These are phyloP conservation scores for Leptarthrus brevirostris DNA, from an alignment of 2,888 invertebrate species.

Conservation along the genomic window DNA sequence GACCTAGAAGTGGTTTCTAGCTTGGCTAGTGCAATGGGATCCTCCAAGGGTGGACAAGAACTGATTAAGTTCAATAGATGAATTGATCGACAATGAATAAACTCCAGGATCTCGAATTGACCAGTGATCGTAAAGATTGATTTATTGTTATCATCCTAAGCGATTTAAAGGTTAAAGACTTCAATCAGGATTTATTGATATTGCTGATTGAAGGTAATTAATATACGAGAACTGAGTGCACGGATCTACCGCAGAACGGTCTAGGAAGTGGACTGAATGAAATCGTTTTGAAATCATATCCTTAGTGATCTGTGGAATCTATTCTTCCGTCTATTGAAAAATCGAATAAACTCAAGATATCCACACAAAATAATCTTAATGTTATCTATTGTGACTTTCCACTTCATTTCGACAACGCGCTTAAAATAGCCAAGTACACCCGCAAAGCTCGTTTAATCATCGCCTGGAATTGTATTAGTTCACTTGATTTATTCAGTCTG, in stretches of 20 bases:
- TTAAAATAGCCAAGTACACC: no score
- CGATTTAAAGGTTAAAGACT: conserved; percentile 36
- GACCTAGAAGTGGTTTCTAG: neutral
- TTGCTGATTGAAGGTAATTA: conserved; percentile 29
- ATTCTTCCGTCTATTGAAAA: no score
- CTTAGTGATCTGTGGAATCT: no score
- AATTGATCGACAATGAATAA: conserved; percentile 38
- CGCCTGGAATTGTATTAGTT: no score
- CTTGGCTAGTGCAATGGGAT: neutral
- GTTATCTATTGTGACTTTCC: no score
- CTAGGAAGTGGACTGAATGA: no score
- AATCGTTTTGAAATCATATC: no score
- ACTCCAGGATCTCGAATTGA: conserved; percentile 22
- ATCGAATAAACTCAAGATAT: no score
- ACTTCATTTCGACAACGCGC: no score
- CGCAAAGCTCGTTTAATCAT: no score
- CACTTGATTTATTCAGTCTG: no score
- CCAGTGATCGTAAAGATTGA: conserved; percentile 23
- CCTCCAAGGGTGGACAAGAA: neutral
- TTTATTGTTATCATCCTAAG: conserved; percentile 27
- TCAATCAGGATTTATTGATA: conserved; percentile 42
- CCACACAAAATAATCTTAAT: no score
- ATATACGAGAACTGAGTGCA: neutral
- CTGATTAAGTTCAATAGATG: conserved; percentile 36
- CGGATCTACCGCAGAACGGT: conserved; percentile 21